Evolutionary conservation across 2,113 vertebrate genomes (phyloP).

Genomic region (Lophochroa leadbeateri): DNA sequence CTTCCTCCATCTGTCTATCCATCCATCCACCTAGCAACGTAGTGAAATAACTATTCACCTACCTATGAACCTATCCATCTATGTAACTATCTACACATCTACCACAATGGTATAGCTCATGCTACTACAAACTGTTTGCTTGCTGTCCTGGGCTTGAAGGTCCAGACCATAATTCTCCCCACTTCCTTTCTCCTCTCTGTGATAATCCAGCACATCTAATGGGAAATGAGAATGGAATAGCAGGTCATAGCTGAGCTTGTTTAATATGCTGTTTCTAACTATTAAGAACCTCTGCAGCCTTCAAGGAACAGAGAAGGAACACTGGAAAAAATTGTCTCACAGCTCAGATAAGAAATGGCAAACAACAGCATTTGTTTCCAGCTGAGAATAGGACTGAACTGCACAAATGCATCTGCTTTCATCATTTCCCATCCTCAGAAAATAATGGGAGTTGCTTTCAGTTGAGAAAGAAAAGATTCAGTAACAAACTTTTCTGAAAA

Average conservation of each 20-base stretch:
- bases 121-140: not conserved
- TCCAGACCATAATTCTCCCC: not conserved
- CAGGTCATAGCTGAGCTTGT: not conserved
- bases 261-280: not conserved
- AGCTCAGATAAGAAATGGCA: not conserved
- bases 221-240: not conserved
- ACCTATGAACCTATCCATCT: not conserved
- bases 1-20: not conserved
- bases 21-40: not conserved
- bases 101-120: not conserved
- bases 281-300: not conserved
- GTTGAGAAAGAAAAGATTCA: not conserved
- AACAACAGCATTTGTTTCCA: not conserved
- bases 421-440: not conserved
- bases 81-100: not conserved
- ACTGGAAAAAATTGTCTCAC: not conserved
- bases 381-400: not conserved
- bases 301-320: not conserved
- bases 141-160: not conserved
- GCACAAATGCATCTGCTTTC: not conserved
- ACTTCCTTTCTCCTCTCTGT: not conserved
- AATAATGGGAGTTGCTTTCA: not conserved
- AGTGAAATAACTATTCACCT: not conserved
- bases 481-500: not conserved
- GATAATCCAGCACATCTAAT: not conserved